Evolutionary conservation across 2,113 vertebrate species (phyloP), one percentile per base, ranked within the genome.

Genomic region (Cyanoliseus patagonus): DNA sequence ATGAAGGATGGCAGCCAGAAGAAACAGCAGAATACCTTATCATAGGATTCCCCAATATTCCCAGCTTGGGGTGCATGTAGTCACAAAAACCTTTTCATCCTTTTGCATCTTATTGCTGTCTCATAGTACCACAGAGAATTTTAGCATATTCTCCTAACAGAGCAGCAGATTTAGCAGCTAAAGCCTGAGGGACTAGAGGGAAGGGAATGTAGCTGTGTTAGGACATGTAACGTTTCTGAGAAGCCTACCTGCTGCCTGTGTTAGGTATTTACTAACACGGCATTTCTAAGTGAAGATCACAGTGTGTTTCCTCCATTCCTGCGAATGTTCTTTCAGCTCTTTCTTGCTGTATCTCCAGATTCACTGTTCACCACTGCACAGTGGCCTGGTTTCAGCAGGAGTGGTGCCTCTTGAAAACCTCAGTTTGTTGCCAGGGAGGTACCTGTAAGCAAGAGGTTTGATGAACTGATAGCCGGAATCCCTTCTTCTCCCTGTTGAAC

Each of bases 261-360:
- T 28, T 51, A 22, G 39, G 12, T 74, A 15, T 57, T 82, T 53
- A 39, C 27, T 44, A 62, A 44, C 17, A 13, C 1, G 11, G 11
- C 18, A 24, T 41, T 94, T 59, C 7, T 88, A 31, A 42, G n/a
- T 4, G 2, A 42, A 83, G 52, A 83, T 18, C 23, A 59, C 57
- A 59, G 18, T 17, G 31, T 0, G 2, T 11, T 46, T 55, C 33
- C 37, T 51, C 49, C 15, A 15, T 17, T 23, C 24, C 39, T n/a
- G n/a, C 6, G 20, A 7, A 14, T n/a, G 12, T 53, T 17, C 25
- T 53, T 88, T 6, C 22, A 4, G 2, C 27, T 20, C 37, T 22
- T 18, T 37, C 19, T 88, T 17, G 0, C 47, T 86, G 24, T 18
- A 22, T 68, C 22, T 39, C 67, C 0, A 0, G 41, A 27, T 6